Evolutionary conservation across 2,797 vertebrate species (phyloP).

Genomic region (Parauchenoglanis ngamensis): DNA sequence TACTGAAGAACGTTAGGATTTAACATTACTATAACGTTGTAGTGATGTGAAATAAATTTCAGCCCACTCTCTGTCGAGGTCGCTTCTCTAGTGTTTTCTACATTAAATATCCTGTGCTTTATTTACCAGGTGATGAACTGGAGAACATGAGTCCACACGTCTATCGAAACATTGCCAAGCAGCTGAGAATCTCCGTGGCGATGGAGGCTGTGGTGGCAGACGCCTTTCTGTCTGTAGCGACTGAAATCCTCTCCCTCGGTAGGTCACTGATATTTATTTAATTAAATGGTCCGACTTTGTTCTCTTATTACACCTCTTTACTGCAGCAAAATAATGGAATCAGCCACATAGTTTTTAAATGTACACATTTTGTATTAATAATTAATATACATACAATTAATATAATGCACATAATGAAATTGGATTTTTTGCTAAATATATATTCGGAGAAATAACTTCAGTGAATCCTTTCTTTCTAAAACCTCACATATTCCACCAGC

Average conservation of each 20-base stretch:
- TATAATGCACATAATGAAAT: neutral
- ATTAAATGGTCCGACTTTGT: neutral
- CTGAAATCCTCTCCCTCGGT: slow-evolving; percentile 94
- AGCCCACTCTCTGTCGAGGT: neutral
- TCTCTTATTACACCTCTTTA: neutral
- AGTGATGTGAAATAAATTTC: neutral
- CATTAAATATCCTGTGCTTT: slow-evolving; percentile 56
- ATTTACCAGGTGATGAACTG: slow-evolving; percentile 85
- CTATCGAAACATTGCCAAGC: slow-evolving; percentile 89
- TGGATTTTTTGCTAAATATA: neutral
- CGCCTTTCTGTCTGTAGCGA: slow-evolving; percentile 89
- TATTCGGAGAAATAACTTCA: neutral
- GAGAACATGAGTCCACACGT: slow-evolving; percentile 89
- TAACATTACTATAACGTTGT: no score
- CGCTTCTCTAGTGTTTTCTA: neutral
- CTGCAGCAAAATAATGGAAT: neutral
- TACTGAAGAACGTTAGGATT: no score
- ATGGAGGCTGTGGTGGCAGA: slow-evolving; percentile 89
- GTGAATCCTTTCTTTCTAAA: neutral
- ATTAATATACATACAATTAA: neutral
- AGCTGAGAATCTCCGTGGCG: slow-evolving; percentile 89
- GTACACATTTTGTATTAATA: neutral
- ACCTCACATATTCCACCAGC: neutral
- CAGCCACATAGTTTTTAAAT: neutral
- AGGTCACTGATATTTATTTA: slow-evolving; percentile 21